Conservation (phyloP, 2,888 invertebrate species). For the Drosophila pullipes region DNA sequence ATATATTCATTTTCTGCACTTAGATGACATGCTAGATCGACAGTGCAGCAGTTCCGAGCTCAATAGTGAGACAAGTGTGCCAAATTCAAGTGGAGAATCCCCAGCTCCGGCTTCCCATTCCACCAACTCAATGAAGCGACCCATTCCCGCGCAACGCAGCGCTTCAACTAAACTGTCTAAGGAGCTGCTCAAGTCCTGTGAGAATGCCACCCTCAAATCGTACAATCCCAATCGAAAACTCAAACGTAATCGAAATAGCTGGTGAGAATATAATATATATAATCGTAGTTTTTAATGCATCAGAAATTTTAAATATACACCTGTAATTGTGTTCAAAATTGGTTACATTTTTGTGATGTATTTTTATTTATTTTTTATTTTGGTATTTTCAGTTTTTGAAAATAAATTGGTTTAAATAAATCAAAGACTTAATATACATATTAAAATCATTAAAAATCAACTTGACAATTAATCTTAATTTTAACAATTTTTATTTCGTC, state of each 20-base stretch:
- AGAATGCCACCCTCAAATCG: slow-evolving; percentile 82
- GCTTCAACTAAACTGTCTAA: slow-evolving; percentile 66
- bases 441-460: background rate
- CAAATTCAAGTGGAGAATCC: slow-evolving; percentile 73
- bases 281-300: background rate
- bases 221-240: slow-evolving; percentile 85
- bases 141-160: slow-evolving; percentile 79
- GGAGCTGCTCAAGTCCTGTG: slow-evolving; percentile 73
- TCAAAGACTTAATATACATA: no score
- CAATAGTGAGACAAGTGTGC: slow-evolving; percentile 75
- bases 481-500: background rate
- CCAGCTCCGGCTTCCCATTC: slow-evolving; percentile 51
- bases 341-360: no score
- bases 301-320: background rate
- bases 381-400: fast-evolving
- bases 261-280: slow-evolving; percentile 57
- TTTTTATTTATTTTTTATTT: background rate
- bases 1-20: background rate
- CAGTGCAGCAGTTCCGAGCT: slow-evolving; percentile 74
- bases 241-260: slow-evolving; percentile 84
- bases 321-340: background rate
- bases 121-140: slow-evolving; percentile 79
- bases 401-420: background rate
- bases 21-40: slow-evolving; percentile 80
- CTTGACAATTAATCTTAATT: no score